phyloP scores from a whole-genome alignment of 2,113 vertebrate species.

The Odocoileus virginianus region DNA sequence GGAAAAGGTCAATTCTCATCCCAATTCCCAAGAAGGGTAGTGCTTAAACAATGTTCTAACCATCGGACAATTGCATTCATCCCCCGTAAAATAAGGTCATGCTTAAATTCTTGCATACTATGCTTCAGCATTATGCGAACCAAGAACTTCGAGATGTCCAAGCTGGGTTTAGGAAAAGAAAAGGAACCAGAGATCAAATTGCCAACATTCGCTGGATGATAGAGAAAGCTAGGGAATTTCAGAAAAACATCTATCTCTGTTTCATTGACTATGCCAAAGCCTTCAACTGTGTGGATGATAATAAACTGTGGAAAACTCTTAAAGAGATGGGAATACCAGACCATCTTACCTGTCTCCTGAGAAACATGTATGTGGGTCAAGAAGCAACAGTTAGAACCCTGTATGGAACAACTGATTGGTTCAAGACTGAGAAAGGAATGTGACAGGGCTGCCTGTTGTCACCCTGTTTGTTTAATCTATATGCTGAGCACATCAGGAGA shows the following conservation, averaged over 20 bases:
- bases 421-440: background rate
- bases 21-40: background rate
- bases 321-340: background rate
- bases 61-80: background rate
- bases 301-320: background rate
- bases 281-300: background rate
- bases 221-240: background rate
- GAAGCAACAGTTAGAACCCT: background rate
- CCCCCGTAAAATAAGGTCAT: background rate
- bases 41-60: background rate
- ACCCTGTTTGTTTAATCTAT: background rate
- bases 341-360: background rate
- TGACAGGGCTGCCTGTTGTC: background rate
- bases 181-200: background rate
- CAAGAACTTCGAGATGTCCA: background rate
- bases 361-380: background rate
- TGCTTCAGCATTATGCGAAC: background rate
- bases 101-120: background rate
- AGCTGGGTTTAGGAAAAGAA: background rate
- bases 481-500: background rate
- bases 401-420: background rate
- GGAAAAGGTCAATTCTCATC: background rate
- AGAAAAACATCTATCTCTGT: background rate
- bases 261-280: background rate
- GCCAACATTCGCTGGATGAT: background rate